phyloP scores from a whole-genome alignment of 2,113 vertebrate species.

The Thunnus thynnus region DNA sequence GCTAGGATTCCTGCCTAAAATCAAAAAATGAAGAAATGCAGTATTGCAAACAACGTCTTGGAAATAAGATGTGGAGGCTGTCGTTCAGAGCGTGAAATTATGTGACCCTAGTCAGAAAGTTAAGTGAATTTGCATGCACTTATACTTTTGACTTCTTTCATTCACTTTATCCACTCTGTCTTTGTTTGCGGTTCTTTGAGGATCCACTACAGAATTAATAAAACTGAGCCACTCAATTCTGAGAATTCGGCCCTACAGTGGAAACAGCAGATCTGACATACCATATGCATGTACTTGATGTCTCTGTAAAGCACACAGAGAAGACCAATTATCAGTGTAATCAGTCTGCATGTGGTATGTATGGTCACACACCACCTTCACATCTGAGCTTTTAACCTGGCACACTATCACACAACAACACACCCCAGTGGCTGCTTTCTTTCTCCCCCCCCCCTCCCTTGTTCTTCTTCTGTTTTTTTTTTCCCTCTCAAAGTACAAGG shows the following conservation, averaged over 20 bases:
- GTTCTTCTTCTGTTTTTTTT: neutral
- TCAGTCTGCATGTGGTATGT: slow-evolving; percentile 3
- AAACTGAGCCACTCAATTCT: neutral
- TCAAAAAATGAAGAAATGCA: neutral
- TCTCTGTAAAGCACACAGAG: neutral
- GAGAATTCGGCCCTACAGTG: neutral
- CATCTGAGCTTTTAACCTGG: slow-evolving; percentile 16
- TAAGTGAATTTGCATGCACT: neutral
- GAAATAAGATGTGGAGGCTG: neutral
- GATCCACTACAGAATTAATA: neutral
- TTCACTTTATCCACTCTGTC: neutral
- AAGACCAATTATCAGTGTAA: neutral
- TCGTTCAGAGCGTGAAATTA: neutral
- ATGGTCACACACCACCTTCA: slow-evolving; percentile 3
- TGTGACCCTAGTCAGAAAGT: neutral
- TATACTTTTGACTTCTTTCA: neutral
- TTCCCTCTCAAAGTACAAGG: slow-evolving; percentile 59
- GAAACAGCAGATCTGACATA: neutral
- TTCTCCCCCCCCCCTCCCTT: neutral
- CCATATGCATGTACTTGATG: neutral
- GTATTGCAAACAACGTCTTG: neutral
- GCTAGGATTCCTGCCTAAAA: neutral
- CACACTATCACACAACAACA: slow-evolving; percentile 25
- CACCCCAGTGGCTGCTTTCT: slow-evolving; percentile 15
- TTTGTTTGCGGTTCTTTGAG: slow-evolving; percentile 5